Conservation (phyloP, 2,797 vertebrate genomes). For the Gallirallus australis region DNA sequence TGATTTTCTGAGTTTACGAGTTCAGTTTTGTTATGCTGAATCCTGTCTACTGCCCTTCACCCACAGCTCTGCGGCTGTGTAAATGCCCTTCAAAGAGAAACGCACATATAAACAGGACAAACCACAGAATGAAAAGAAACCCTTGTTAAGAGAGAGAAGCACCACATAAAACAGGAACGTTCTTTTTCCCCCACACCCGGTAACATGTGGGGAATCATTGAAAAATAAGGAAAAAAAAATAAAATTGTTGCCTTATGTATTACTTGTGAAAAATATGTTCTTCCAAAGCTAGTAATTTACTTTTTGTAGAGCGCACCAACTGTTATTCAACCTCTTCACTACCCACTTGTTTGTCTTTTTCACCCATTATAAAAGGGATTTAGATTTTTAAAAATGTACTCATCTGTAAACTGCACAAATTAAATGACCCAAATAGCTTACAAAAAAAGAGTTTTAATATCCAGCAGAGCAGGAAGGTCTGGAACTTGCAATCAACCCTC, state of each 20-base stretch:
- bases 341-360: conserved; percentile 18
- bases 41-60: neutral
- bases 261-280: conserved; percentile 60
- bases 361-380: neutral
- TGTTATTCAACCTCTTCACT: conserved; percentile 47
- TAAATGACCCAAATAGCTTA: conserved; percentile 25
- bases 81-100: neutral
- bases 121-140: neutral
- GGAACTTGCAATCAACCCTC: neutral
- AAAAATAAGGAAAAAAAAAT: neutral
- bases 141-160: neutral
- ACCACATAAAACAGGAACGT: neutral
- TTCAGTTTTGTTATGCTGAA: neutral
- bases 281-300: conserved; percentile 30
- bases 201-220: conserved; percentile 1
- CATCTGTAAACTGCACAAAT: neutral
- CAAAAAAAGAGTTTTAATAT: neutral
- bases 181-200: neutral
- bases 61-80: neutral
- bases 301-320: conserved; percentile 42
- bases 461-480: neutral
- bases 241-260: conserved; percentile 19
- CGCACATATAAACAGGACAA: neutral
- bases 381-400: neutral
- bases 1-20: neutral